Percentiles rank a stretch among this genome's conserved stretches.
These are phyloP conservation scores for Toxotes lorentzi DNA, from an alignment of 2,797 vertebrate genomes.

Conservation along the genomic window DNA sequence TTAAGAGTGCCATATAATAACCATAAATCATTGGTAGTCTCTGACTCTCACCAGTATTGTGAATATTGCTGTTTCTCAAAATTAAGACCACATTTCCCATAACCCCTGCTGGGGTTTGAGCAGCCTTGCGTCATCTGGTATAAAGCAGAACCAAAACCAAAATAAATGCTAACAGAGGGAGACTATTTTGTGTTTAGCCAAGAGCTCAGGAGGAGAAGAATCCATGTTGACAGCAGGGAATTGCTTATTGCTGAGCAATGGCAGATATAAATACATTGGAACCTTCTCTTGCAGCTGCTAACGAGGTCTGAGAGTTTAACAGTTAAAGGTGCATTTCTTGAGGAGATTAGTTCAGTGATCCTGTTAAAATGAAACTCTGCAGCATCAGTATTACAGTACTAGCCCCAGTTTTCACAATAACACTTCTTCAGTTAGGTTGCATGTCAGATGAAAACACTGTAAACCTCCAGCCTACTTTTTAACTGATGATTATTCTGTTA, in stretches of 20 bases:
- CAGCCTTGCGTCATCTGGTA: slow-evolving; percentile 14
- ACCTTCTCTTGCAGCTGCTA: slow-evolving; percentile 27
- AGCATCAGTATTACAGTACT: neutral
- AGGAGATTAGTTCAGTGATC: slow-evolving; percentile 13
- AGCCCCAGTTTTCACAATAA: neutral
- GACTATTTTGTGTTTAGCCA: slow-evolving; percentile 44
- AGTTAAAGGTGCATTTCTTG: slow-evolving; percentile 9
- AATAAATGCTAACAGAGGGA: slow-evolving; percentile 48
- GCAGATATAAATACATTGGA: slow-evolving; percentile 54
- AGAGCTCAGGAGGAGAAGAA: slow-evolving; percentile 56
- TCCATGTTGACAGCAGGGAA: slow-evolving; percentile 60
- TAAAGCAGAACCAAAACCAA: slow-evolving; percentile 30
- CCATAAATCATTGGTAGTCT: neutral
- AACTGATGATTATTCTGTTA: neutral
- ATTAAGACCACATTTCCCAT: slow-evolving; percentile 21
- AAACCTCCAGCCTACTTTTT: neutral
- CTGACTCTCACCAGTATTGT: neutral
- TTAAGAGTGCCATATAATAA: neutral
- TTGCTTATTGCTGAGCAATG: slow-evolving; percentile 64
- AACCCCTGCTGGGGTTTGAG: slow-evolving; percentile 11
- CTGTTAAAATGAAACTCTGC: neutral
- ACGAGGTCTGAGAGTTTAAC: slow-evolving; percentile 29
- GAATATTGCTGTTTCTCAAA: neutral
- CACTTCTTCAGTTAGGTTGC: neutral
- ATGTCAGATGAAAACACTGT: neutral